Evolutionary conservation across 1,140 invertebrate species (phyloP).

Genomic region (Drosophila orena): DNA sequence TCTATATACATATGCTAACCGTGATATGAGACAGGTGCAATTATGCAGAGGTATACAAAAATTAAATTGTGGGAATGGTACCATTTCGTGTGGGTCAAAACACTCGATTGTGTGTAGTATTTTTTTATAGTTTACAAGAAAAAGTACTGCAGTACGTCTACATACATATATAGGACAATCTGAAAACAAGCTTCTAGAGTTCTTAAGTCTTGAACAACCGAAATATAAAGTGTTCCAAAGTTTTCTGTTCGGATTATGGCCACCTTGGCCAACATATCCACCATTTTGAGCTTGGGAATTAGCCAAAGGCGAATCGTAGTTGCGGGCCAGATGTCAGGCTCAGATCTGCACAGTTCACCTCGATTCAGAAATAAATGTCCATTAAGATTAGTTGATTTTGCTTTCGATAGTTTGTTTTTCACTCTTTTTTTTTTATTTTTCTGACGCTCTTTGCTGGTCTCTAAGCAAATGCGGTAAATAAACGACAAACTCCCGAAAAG

Average conservation of each 20-base stretch:
- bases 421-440: slow-evolving; percentile 12
- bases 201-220: no score
- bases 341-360: slow-evolving; percentile 42
- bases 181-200: no score
- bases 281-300: slow-evolving; percentile 31
- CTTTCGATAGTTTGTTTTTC: slow-evolving; percentile 69
- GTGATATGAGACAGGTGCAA: neutral
- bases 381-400: slow-evolving; percentile 82
- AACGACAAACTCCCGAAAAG: slow-evolving; percentile 54
- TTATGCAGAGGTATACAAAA: neutral
- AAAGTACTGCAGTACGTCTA: no score
- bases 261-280: slow-evolving; percentile 15
- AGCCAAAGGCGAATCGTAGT: slow-evolving; percentile 41
- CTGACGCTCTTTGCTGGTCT: slow-evolving; percentile 17
- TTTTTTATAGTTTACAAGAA: no score
- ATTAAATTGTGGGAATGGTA: neutral
- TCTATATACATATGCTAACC: neutral
- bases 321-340: slow-evolving; percentile 56
- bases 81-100: neutral
- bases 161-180: no score
- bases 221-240: neutral
- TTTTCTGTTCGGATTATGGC: neutral
- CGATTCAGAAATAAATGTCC: slow-evolving; percentile 66
- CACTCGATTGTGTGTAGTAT: no score
- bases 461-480: slow-evolving; percentile 76